Percentiles rank a stretch among this genome's conserved stretches.
Conservation (phyloP, 2,888 invertebrate genomes). For the Elegia similella region DNA sequence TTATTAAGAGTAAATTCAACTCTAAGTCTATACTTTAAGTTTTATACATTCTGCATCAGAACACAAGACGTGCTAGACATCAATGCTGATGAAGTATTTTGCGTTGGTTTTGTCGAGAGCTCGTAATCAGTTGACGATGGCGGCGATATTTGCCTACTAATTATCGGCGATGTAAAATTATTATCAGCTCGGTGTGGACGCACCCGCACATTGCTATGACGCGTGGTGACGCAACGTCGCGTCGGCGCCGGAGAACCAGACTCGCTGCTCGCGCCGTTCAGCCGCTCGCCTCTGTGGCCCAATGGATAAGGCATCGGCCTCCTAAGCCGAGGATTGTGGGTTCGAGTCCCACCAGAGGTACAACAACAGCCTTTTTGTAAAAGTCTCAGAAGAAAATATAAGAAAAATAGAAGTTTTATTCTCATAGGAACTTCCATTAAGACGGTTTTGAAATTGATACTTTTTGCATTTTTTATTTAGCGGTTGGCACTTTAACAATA, state of each 20-base stretch:
- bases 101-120: not conserved
- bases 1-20: too few relatives aligned
- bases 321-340: conserved; percentile 93
- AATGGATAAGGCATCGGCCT: conserved; percentile 93
- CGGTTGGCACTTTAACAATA: too few relatives aligned
- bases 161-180: conserved; percentile 22
- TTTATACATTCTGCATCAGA: not conserved
- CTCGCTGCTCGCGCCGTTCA: conserved; percentile 89
- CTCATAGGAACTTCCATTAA: not conserved
- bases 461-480: not conserved
- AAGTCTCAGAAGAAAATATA: conserved; percentile 10
- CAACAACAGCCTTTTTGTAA: conserved; percentile 47
- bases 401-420: not conserved
- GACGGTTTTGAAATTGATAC: not conserved
- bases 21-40: too few relatives aligned
- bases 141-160: conserved; percentile 14
- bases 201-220: conserved; percentile 41
- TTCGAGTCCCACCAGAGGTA: conserved; percentile 95
- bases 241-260: conserved; percentile 48
- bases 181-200: conserved; percentile 41
- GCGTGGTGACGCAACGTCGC: conserved; percentile 50
- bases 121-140: conserved; percentile 17
- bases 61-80: not conserved
- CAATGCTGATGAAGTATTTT: not conserved
- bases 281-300: conserved; percentile 92